These are phyloP conservation scores for Agonopterix subpropinquella DNA, from an alignment of 2,888 invertebrate genomes.

Conservation along the genomic window DNA sequence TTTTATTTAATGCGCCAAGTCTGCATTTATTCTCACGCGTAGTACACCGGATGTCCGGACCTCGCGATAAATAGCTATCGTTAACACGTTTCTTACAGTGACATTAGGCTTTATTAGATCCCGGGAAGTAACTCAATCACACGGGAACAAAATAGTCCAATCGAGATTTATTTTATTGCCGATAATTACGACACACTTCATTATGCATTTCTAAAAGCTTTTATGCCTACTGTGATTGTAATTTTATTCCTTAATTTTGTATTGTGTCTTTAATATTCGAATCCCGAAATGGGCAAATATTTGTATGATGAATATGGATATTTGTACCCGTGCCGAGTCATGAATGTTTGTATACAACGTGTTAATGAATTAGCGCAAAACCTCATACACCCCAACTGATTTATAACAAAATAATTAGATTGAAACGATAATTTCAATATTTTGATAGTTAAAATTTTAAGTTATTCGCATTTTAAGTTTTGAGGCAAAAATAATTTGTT, in stretches of 20 bases:
- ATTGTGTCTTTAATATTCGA: no score
- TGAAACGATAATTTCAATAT: no score
- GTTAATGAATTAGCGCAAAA: no score
- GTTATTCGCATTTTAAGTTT: no score
- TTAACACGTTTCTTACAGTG: constrained; percentile 60
- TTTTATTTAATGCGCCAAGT: constrained; percentile 9
- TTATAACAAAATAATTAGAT: no score
- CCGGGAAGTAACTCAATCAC: constrained; percentile 46
- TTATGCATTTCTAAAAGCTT: background rate
- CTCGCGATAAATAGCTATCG: constrained; percentile 48
- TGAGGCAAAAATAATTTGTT: no score
- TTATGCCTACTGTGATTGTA: background rate
- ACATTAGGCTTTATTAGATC: constrained; percentile 56
- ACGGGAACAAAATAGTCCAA: constrained; percentile 31
- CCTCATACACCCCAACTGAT: no score
- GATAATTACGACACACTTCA: constrained; percentile 16
- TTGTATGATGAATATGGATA: no score
- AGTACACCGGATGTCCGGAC: constrained; percentile 26
- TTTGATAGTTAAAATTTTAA: no score
- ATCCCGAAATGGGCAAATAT: no score
- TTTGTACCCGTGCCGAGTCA: no score
- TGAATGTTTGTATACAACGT: no score
- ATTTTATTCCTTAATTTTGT: background rate
- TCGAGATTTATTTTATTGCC: constrained; percentile 35
- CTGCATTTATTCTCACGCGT: constrained; percentile 35